phyloP scores from a whole-genome alignment of 2,888 invertebrate species.

The Muschampia plurimacula region DNA sequence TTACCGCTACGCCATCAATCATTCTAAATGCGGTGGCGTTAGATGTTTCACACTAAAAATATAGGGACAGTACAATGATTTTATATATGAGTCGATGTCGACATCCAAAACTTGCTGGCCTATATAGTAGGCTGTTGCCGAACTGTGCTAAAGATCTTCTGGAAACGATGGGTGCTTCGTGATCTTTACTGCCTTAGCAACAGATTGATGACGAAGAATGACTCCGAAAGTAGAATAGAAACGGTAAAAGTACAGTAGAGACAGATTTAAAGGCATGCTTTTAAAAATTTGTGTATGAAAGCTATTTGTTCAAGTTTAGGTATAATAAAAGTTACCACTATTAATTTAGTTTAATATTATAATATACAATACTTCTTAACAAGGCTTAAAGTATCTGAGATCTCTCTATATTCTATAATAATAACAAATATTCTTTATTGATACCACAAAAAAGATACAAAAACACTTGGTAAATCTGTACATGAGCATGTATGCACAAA shows the following conservation, averaged over 20 bases:
- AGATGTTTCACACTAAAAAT: too few species aligned
- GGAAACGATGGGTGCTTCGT: not conserved
- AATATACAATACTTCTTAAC: too few species aligned
- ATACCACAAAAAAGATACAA: too few species aligned
- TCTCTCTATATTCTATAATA: too few species aligned
- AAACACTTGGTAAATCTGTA: too few species aligned
- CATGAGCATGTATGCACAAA: too few species aligned
- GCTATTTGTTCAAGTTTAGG: constrained; percentile 58
- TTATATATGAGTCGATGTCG: not conserved
- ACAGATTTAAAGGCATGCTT: not conserved
- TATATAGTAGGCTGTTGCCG: not conserved
- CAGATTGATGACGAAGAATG: constrained; percentile 31
- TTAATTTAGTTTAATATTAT: too few species aligned
- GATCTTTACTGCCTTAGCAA: constrained; percentile 30
- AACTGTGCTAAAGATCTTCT: not conserved
- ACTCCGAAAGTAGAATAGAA: not conserved
- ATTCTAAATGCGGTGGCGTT: too few species aligned
- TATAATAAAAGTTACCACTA: constrained; percentile 53
- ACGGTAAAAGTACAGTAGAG: not conserved
- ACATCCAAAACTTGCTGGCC: not conserved
- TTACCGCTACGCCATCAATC: too few species aligned
- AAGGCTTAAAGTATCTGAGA: too few species aligned
- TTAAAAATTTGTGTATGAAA: not conserved
- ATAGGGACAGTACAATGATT: not conserved
- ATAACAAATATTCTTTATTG: too few species aligned